These are phyloP conservation scores for Schizothorax lantsangensis DNA, from an alignment of 2,797 vertebrate genomes.

Conservation along the genomic window DNA sequence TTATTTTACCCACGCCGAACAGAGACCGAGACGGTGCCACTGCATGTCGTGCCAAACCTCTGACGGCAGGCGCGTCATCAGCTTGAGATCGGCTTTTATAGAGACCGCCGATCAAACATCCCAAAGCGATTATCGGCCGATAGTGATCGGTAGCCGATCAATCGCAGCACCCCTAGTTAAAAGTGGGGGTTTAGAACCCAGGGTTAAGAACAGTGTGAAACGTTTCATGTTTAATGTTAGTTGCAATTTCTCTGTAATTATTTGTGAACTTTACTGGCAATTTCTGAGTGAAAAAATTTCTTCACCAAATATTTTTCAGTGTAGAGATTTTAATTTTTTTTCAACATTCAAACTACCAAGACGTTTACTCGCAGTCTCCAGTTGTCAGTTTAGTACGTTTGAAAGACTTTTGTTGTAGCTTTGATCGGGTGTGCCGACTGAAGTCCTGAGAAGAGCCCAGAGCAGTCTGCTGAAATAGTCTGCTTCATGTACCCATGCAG, in stretches of 20 bases:
- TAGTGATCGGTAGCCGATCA: no score
- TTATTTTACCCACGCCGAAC: no score
- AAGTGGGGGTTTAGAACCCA: no score
- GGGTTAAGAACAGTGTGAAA: background rate
- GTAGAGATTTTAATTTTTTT: background rate
- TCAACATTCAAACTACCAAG: background rate
- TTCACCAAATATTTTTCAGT: background rate
- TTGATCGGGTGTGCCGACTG: background rate
- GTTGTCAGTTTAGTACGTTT: background rate
- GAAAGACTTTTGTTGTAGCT: constrained; percentile 6
- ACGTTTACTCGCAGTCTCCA: background rate
- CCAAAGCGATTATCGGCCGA: no score
- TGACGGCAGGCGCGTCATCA: no score
- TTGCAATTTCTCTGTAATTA: background rate
- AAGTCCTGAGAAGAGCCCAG: background rate
- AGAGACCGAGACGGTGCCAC: no score
- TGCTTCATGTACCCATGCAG: background rate
- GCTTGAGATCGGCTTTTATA: no score
- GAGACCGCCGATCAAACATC: no score
- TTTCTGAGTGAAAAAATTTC: background rate
- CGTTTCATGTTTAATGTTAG: background rate
- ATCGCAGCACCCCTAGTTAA: no score
- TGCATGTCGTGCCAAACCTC: no score
- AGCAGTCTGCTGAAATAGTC: background rate
- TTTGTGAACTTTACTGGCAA: background rate